Conservation (phyloP, 2,797 vertebrate genomes). For the Crypturellus tataupa region DNA sequence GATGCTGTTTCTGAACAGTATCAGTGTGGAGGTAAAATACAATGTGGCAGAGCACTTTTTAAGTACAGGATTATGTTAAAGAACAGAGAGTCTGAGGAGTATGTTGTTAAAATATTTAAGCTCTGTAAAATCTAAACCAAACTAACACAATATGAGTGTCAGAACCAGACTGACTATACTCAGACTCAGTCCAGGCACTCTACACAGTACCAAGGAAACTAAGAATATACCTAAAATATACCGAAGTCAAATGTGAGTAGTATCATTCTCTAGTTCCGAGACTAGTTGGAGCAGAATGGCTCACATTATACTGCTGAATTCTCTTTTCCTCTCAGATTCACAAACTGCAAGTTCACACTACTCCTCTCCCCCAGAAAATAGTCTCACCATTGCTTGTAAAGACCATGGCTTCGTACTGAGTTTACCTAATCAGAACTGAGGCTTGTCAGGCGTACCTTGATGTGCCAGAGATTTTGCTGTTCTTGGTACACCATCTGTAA, state of each 20-base stretch:
- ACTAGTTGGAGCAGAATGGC: neutral
- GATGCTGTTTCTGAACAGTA: neutral
- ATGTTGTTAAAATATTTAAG: neutral
- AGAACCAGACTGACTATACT: neutral
- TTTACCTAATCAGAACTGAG: neutral
- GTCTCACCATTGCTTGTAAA: neutral
- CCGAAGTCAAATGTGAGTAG: too few species aligned
- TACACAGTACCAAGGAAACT: neutral
- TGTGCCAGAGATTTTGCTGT: neutral
- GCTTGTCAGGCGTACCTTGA: neutral
- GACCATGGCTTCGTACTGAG: neutral
- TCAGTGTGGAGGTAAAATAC: neutral
- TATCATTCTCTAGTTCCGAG: neutral
- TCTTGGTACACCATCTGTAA: neutral
- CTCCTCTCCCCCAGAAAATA: neutral
- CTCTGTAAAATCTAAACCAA: neutral
- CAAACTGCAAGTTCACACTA: neutral
- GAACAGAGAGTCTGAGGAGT: neutral
- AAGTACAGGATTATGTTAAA: neutral
- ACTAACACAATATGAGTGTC: neutral
- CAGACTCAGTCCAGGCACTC: neutral
- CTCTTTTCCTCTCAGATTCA: neutral
- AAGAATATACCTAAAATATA: neutral
- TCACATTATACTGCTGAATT: neutral
- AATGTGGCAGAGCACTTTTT: neutral